Evolutionary conservation across 2,113 vertebrate genomes (phyloP).

Genomic region (Nesogale talazaci): DNA sequence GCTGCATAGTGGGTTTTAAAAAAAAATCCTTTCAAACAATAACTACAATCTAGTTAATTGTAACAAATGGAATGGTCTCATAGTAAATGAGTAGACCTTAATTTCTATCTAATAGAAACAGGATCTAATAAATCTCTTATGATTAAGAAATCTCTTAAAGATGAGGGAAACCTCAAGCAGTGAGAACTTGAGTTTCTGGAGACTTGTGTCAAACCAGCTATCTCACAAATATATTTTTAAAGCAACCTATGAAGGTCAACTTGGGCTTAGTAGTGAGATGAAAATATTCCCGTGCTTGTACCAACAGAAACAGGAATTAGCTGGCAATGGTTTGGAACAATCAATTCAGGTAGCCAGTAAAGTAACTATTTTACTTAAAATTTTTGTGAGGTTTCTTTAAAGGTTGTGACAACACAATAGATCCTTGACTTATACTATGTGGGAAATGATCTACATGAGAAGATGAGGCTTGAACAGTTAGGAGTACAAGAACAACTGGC

Average conservation of each 20-base stretch:
- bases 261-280: neutral
- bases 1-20: neutral
- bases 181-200: neutral
- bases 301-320: constrained; percentile 16
- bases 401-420: neutral
- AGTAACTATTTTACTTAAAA: constrained; percentile 23
- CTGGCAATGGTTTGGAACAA: constrained; percentile 2
- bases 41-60: neutral
- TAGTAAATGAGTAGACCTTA: neutral
- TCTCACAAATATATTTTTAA: constrained; percentile 32
- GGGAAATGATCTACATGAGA: neutral
- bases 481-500: neutral
- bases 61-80: constrained; percentile 12
- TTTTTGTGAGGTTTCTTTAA: constrained; percentile 5
- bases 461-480: neutral
- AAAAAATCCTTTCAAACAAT: constrained; percentile 10
- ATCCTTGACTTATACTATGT: neutral
- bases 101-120: neutral
- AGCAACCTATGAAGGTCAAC: neutral
- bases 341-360: constrained; percentile 5
- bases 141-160: neutral
- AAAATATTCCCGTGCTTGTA: neutral
- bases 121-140: neutral
- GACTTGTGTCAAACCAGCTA: neutral
- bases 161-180: neutral